phyloP scores from a whole-genome alignment of 2,797 vertebrate genomes.

The Diceros bicornis region DNA sequence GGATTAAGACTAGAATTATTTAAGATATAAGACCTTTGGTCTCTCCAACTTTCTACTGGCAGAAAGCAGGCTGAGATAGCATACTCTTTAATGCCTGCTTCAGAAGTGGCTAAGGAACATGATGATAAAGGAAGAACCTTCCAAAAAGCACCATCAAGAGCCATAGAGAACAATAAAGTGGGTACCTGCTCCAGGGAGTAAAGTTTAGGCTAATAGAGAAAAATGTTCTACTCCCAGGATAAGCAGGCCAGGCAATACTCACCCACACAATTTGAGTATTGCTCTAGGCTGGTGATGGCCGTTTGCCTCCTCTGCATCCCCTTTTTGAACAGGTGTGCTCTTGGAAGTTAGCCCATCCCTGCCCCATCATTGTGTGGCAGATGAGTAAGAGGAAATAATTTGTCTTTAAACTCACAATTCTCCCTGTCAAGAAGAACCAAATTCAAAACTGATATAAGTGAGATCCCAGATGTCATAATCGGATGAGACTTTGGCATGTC shows the following conservation, averaged over 20 bases:
- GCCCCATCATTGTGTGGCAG: not conserved
- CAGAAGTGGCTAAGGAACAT: not conserved
- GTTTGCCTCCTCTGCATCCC: not conserved
- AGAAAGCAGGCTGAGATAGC: not conserved
- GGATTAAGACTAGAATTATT: not conserved
- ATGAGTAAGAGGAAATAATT: not conserved
- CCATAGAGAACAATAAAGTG: not conserved
- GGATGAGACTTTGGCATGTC: not conserved
- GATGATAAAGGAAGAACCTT: not conserved
- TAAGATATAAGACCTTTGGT: not conserved
- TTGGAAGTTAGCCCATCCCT: not conserved
- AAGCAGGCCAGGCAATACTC: not conserved
- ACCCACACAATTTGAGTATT: not conserved
- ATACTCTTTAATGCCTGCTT: not conserved
- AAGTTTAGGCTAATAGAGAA: not conserved
- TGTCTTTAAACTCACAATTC: not conserved
- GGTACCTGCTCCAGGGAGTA: not conserved
- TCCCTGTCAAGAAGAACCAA: not conserved
- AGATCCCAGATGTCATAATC: not conserved
- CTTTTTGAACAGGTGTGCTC: not conserved
- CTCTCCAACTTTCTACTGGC: not conserved
- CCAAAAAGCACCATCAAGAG: not conserved
- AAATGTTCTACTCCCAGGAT: not conserved
- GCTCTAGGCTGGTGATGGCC: not conserved
- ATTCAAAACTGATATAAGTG: conserved; percentile 1